A percentile compares a stretch with the other conserved stretches of the same genome.
Evolutionary conservation across 2,888 invertebrate genomes (phyloP).

Genomic region (Tachina lurida): DNA sequence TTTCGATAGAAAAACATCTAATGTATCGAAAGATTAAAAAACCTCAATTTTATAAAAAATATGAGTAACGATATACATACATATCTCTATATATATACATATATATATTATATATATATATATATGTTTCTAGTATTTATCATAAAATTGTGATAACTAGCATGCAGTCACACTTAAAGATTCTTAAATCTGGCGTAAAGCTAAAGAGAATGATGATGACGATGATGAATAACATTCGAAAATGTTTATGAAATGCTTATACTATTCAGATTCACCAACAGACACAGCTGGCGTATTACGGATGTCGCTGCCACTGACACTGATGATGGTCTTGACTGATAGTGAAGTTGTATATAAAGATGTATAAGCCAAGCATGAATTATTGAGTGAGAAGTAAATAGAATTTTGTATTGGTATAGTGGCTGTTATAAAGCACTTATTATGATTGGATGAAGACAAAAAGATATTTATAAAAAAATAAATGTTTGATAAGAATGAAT

Average conservation of each 20-base stretch:
- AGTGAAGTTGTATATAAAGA: constrained; percentile 29
- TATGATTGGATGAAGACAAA: constrained; percentile 24
- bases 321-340: constrained; percentile 17
- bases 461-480: neutral
- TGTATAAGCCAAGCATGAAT: neutral
- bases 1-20: too few species aligned
- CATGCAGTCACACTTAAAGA: neutral
- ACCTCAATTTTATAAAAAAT: too few species aligned
- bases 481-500: constrained; percentile 14
- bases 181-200: neutral
- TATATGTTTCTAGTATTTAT: constrained; percentile 3
- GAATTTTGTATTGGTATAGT: neutral
- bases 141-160: constrained; percentile 35
- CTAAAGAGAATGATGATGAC: constrained; percentile 3
- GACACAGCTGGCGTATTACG: constrained; percentile 29
- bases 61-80: too few species aligned
- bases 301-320: constrained; percentile 19
- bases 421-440: neutral
- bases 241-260: constrained; percentile 41
- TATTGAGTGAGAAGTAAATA: neutral
- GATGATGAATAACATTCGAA: constrained; percentile 36
- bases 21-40: too few species aligned
- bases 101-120: too few species aligned
- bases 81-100: too few species aligned
- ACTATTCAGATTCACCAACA: constrained; percentile 27